phyloP scores from a whole-genome alignment of 2,888 invertebrate species.

The Drosophila atripex region DNA sequence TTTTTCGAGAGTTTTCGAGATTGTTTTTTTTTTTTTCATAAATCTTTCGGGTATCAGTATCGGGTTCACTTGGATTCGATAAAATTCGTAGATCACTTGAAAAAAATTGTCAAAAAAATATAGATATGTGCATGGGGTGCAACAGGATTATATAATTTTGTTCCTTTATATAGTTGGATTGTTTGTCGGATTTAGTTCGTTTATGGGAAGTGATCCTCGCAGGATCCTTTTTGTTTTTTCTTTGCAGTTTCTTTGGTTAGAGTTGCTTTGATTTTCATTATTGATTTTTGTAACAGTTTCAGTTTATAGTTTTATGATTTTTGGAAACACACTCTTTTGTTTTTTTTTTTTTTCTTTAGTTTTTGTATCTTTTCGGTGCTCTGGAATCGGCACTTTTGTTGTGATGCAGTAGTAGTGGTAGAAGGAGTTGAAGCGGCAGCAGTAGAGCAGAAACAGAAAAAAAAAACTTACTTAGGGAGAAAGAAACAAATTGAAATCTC shows the following conservation, averaged over 20 bases:
- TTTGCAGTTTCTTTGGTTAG: slow-evolving; percentile 5
- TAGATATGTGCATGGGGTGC: slow-evolving; percentile 17
- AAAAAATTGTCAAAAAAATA: slow-evolving; percentile 72
- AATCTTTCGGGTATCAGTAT: slow-evolving; percentile 10
- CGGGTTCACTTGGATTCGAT: slow-evolving; percentile 17
- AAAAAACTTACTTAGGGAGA: slow-evolving; percentile 84
- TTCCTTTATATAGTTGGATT: slow-evolving; percentile 28
- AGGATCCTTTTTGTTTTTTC: not conserved
- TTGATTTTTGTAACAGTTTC: slow-evolving; percentile 8
- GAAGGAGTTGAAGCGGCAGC: slow-evolving; percentile 39
- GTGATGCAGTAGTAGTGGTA: slow-evolving; percentile 14
- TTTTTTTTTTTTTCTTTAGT: slow-evolving; percentile 6
- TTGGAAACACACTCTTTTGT: slow-evolving; percentile 20
- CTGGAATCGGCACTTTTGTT: slow-evolving; percentile 9
- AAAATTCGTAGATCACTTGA: slow-evolving; percentile 50
- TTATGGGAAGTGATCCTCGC: not conserved
- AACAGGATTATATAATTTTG: slow-evolving; percentile 58
- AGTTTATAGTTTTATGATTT: slow-evolving; percentile 25
- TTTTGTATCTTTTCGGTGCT: slow-evolving; percentile 22
- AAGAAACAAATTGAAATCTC: slow-evolving; percentile 84
- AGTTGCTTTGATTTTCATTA: slow-evolving; percentile 20
- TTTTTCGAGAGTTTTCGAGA: slow-evolving; percentile 4
- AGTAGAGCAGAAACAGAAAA: slow-evolving; percentile 58
- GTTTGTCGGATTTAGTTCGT: slow-evolving; percentile 26
- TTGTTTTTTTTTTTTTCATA: slow-evolving; percentile 22